Conservation (phyloP, 2,888 invertebrate species). For the Disparrhopalites patrizii region DNA sequence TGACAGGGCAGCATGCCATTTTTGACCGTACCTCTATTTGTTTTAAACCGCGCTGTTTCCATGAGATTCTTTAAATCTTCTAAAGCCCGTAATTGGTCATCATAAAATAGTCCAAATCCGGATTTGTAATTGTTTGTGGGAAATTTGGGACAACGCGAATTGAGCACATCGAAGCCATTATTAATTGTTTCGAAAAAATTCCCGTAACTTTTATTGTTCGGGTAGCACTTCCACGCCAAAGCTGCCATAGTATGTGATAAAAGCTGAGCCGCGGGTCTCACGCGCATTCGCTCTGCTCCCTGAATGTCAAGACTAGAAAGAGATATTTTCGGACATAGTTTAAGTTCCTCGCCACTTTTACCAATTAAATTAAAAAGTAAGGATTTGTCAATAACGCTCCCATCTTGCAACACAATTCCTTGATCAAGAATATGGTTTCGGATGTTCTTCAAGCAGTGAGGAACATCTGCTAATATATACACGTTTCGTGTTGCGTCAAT, state of each 20-base stretch:
- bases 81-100: neutral
- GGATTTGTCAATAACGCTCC: slow-evolving; percentile 17
- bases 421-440: slow-evolving; percentile 38
- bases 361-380: slow-evolving; percentile 13
- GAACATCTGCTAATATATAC: slow-evolving; percentile 39
- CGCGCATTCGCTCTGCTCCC: slow-evolving; percentile 31
- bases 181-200: slow-evolving; percentile 33
- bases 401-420: slow-evolving; percentile 25
- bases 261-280: slow-evolving; percentile 30
- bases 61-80: neutral
- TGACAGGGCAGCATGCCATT: slow-evolving; percentile 17
- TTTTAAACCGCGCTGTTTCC: neutral
- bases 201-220: neutral
- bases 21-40: slow-evolving; percentile 12
- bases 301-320: neutral
- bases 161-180: slow-evolving; percentile 33
- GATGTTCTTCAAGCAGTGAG: slow-evolving; percentile 38
- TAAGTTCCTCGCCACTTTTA: slow-evolving; percentile 18
- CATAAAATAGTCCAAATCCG: slow-evolving; percentile 7
- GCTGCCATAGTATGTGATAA: slow-evolving; percentile 26
- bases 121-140: slow-evolving; percentile 1
- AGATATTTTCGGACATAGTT: slow-evolving; percentile 25
- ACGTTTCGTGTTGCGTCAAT: slow-evolving; percentile 10
- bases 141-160: slow-evolving; percentile 22
- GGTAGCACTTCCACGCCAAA: slow-evolving; percentile 11